A percentile compares a stretch with the other conserved stretches of the same genome.
These are phyloP conservation scores for Eupelmus urozonus DNA, from an alignment of 2,888 invertebrate genomes.

Conservation along the genomic window DNA sequence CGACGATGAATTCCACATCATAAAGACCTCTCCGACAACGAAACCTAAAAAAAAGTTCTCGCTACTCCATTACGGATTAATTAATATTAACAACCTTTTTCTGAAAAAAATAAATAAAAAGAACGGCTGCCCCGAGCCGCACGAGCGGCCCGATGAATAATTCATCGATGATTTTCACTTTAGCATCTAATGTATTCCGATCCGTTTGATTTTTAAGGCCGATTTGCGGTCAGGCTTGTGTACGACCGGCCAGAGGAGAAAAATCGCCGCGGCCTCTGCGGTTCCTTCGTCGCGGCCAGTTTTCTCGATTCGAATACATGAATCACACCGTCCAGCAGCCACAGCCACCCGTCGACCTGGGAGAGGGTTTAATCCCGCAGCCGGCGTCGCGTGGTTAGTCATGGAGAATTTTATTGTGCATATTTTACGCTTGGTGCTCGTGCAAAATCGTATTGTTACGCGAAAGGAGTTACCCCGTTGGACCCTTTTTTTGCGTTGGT, in stretches of 20 bases:
- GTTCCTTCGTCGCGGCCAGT: conserved; percentile 20
- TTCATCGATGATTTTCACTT: conserved; percentile 55
- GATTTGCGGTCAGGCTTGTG: conserved; percentile 26
- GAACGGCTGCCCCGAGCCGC: background rate
- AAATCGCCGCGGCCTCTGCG: conserved; percentile 25
- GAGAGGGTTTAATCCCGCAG: conserved; percentile 16
- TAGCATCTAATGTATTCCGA: conserved; percentile 52
- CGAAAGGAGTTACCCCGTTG: too few relatives aligned
- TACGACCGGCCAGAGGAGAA: background rate
- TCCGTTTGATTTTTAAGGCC: conserved; percentile 55
- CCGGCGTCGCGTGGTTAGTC: conserved; percentile 29
- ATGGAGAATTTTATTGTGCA: conserved; percentile 47
- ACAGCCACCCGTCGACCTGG: background rate
- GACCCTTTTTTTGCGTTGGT: too few relatives aligned
- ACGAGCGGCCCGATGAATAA: conserved; percentile 42
- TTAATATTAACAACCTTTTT: conserved; percentile 46
- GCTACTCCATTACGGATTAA: conserved; percentile 44
- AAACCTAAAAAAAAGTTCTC: background rate
- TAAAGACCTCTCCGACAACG: conserved; percentile 13
- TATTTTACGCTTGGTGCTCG: conserved; percentile 11
- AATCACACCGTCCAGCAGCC: background rate
- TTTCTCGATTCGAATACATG: conserved; percentile 27
- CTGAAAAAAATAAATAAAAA: background rate
- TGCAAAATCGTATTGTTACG: conserved; percentile 1
- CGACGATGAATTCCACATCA: conserved; percentile 10